phyloP scores from a whole-genome alignment of 1,140 invertebrate genomes.

The Heliconius melpomene region DNA sequence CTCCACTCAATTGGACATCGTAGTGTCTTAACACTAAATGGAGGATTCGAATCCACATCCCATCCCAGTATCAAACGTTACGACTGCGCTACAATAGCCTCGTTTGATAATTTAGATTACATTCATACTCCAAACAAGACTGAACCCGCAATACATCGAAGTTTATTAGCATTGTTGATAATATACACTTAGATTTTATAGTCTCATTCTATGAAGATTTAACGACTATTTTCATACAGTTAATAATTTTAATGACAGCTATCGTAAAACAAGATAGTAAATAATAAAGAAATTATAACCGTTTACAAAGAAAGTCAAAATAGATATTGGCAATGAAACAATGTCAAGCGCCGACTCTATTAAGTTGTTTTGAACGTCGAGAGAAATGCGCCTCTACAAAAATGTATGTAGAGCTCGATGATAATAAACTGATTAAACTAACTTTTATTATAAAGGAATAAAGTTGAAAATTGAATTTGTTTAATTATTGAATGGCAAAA shows the following conservation, averaged over 20 bases:
- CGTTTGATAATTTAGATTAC: background rate
- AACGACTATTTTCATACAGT: constrained; percentile 11
- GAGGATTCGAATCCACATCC: no score
- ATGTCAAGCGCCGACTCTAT: constrained; percentile 32
- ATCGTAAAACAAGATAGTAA: constrained; percentile 1
- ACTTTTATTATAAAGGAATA: background rate
- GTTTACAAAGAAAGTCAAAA: constrained; percentile 34
- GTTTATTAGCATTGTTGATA: background rate
- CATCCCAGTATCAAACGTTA: no score
- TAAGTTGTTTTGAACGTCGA: constrained; percentile 33
- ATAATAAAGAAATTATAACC: constrained; percentile 7
- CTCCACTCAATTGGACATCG: no score
- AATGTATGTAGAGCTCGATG: background rate
- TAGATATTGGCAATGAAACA: constrained; percentile 36
- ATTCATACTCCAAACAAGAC: background rate
- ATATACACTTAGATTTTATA: constrained; percentile 2
- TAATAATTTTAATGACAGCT: constrained; percentile 10
- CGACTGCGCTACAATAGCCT: background rate
- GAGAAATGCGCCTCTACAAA: constrained; percentile 35
- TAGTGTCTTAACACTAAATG: no score
- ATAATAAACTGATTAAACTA: background rate
- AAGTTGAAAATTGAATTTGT: background rate
- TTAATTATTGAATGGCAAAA: background rate
- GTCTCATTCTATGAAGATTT: constrained; percentile 3
- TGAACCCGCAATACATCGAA: background rate